These are phyloP conservation scores for Caenorhabditis remanei DNA, from an alignment of 1,140 invertebrate genomes.

Conservation along the genomic window DNA sequence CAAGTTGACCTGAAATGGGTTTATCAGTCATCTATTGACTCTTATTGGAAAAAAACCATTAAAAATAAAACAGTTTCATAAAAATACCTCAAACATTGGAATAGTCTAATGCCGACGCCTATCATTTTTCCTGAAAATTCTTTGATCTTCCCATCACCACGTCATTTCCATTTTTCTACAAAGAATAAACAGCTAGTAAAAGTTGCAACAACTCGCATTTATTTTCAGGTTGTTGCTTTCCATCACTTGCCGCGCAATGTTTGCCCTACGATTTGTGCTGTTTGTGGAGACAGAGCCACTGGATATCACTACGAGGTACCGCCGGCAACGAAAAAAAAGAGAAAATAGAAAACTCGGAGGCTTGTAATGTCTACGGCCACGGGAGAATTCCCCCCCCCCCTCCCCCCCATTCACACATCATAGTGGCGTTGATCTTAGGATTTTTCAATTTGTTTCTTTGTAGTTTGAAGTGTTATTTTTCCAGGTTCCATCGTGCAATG, in stretches of 20 bases:
- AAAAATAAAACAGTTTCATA: not conserved
- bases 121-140: not conserved
- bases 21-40: too few species aligned
- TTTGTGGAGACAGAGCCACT: conserved; percentile 61
- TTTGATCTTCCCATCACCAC: not conserved
- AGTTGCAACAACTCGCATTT: conserved; percentile 19
- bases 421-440: not conserved
- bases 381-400: too few species aligned
- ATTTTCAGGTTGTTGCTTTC: conserved; percentile 56
- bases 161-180: not conserved
- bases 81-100: not conserved
- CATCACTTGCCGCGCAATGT: conserved; percentile 57
- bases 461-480: conserved; percentile 15
- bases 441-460: not conserved
- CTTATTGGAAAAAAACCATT: too few species aligned
- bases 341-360: not conserved
- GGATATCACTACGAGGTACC: conserved; percentile 63
- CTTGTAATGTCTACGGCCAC: conserved; percentile 9
- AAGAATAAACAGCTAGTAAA: not conserved
- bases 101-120: not conserved
- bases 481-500: conserved; percentile 65
- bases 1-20: not conserved
- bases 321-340: not conserved
- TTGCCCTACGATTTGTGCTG: conserved; percentile 57
- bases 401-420: conserved; percentile 17